phyloP scores from a whole-genome alignment of 2,113 vertebrate species.

The Hippocampus abdominalis region DNA sequence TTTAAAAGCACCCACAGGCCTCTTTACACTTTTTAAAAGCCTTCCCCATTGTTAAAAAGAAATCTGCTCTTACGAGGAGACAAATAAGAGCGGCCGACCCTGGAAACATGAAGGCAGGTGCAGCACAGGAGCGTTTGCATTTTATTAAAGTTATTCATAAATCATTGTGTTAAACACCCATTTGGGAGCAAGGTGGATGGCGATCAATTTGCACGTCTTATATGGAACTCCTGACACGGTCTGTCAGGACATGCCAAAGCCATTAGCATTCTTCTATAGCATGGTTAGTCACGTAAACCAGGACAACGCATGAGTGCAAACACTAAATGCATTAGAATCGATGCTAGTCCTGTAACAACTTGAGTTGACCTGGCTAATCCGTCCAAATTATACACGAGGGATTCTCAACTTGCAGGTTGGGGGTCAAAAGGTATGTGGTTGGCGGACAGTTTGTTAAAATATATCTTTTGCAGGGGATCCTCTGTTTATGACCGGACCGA shows the following conservation, averaged over 20 bases:
- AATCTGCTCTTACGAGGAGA: background rate
- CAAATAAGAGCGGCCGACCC: background rate
- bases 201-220: background rate
- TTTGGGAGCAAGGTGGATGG: background rate
- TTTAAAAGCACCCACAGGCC: background rate
- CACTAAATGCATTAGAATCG: too few species aligned
- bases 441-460: too few species aligned
- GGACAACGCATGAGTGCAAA: too few species aligned
- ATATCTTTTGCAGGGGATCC: too few species aligned
- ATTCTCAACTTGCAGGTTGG: too few species aligned
- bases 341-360: too few species aligned
- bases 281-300: background rate
- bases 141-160: background rate
- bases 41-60: background rate
- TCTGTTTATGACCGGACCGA: too few species aligned
- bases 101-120: background rate
- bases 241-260: background rate
- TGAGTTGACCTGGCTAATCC: too few species aligned
- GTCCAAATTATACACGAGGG: too few species aligned
- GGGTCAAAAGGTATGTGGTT: too few species aligned
- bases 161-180: background rate
- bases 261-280: background rate
- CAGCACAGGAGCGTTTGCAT: background rate
- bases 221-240: background rate
- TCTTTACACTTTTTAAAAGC: background rate